Evolutionary conservation across 2,797 vertebrate species (phyloP).

Genomic region (Lacerta bilineata): DNA sequence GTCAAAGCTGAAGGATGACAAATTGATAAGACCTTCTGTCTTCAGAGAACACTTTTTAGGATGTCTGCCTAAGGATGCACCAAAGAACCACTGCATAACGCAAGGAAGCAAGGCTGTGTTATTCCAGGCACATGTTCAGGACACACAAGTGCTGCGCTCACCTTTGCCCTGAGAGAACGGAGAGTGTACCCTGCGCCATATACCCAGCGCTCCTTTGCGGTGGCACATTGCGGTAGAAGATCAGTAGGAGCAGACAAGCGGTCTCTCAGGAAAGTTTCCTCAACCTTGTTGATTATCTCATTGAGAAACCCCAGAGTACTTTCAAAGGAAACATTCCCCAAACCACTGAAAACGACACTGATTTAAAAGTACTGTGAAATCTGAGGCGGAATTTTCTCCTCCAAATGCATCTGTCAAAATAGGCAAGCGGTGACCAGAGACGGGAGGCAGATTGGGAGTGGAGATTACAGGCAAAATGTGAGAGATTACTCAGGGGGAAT

Average conservation of each 20-base stretch:
- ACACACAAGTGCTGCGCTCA: not conserved
- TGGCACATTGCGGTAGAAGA: not conserved
- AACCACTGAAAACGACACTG: not conserved
- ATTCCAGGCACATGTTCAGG: not conserved
- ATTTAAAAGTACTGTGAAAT: constrained; percentile 38
- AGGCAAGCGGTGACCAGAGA: constrained; percentile 2
- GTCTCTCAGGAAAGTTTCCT: not conserved
- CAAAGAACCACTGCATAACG: not conserved
- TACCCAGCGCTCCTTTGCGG: too few relatives aligned
- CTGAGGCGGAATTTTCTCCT: not conserved
- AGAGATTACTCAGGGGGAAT: not conserved
- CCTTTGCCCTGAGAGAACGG: too few relatives aligned
- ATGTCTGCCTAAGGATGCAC: not conserved
- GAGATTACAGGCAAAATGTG: not conserved
- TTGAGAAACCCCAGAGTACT: not conserved
- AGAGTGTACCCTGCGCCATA: too few relatives aligned
- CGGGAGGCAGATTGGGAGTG: not conserved
- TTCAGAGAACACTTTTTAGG: not conserved
- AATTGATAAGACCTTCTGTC: not conserved
- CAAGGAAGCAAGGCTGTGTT: not conserved
- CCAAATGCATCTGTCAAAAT: constrained; percentile 7
- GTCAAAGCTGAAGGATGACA: not conserved
- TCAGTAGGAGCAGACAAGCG: too few relatives aligned
- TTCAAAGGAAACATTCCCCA: not conserved
- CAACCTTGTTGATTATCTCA: not conserved